These are phyloP conservation scores for Tipula helvola DNA, from an alignment of 2,888 invertebrate genomes.

Conservation along the genomic window DNA sequence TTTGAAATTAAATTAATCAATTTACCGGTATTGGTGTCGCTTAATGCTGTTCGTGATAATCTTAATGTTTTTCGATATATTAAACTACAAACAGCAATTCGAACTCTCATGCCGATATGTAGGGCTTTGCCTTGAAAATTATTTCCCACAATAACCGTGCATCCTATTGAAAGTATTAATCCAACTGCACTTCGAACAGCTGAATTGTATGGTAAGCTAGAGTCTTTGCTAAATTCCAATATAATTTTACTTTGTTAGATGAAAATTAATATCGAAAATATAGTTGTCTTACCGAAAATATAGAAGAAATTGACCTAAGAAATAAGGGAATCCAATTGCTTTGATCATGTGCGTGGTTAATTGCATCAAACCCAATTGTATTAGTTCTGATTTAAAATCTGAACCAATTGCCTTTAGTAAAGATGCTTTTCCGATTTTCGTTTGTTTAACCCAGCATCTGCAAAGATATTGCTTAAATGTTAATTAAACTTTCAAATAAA, in stretches of 20 bases:
- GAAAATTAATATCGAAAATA: not conserved
- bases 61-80: slow-evolving; percentile 68
- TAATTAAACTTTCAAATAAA: too few relatives aligned
- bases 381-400: slow-evolving; percentile 19
- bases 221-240: not conserved
- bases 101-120: slow-evolving; percentile 67
- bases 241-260: not conserved
- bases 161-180: not conserved
- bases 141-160: not conserved
- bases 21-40: slow-evolving; percentile 75
- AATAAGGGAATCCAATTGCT: slow-evolving; percentile 13
- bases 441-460: not conserved
- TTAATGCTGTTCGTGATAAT: slow-evolving; percentile 55
- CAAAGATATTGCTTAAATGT: not conserved
- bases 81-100: slow-evolving; percentile 69
- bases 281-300: slow-evolving; percentile 17
- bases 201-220: not conserved
- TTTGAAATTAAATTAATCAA: slow-evolving; percentile 80
- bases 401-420: slow-evolving; percentile 17
- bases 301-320: slow-evolving; percentile 18
- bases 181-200: not conserved
- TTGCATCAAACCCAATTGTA: slow-evolving; percentile 14
- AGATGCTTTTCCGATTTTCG: slow-evolving; percentile 15
- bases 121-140: not conserved
- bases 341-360: not conserved